These are phyloP conservation scores for Xiphias gladius DNA, from an alignment of 2,113 vertebrate species.

Conservation along the genomic window DNA sequence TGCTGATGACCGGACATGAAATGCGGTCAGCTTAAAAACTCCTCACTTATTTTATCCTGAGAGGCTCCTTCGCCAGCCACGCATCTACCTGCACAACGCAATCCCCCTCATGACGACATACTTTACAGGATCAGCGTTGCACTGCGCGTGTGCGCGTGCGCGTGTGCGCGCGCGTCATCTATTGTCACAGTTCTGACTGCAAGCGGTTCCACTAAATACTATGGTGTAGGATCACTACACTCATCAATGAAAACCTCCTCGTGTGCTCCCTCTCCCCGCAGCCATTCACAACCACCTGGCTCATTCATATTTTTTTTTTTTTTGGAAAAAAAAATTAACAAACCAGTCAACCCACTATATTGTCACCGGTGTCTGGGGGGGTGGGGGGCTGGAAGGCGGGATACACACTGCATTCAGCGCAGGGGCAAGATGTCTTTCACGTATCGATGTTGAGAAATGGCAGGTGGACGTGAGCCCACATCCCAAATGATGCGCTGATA, in stretches of 20 bases:
- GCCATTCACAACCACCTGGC: slow-evolving; percentile 81
- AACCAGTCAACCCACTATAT: background rate
- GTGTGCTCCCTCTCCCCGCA: slow-evolving; percentile 45
- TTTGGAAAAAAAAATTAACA: slow-evolving; percentile 35
- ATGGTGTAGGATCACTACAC: slow-evolving; percentile 37
- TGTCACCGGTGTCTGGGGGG: background rate
- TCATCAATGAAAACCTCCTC: slow-evolving; percentile 78
- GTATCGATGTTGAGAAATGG: slow-evolving; percentile 5
- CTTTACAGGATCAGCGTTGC: slow-evolving; percentile 50
- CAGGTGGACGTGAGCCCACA: slow-evolving; percentile 47
- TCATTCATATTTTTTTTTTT: slow-evolving; percentile 78
- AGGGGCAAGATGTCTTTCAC: background rate
- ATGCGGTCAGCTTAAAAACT: slow-evolving; percentile 7
- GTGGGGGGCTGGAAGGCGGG: background rate
- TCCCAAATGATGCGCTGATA: slow-evolving; percentile 62
- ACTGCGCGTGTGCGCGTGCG: background rate
- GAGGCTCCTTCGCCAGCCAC: slow-evolving; percentile 17
- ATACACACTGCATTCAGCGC: background rate
- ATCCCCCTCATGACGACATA: slow-evolving; percentile 63
- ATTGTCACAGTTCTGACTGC: background rate
- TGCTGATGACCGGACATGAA: background rate
- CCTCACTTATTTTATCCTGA: background rate
- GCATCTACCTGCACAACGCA: slow-evolving; percentile 54
- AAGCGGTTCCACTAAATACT: slow-evolving; percentile 13
- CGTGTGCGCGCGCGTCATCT: background rate